phyloP scores from a whole-genome alignment of 2,888 invertebrate species.

The Melieria omissa region DNA sequence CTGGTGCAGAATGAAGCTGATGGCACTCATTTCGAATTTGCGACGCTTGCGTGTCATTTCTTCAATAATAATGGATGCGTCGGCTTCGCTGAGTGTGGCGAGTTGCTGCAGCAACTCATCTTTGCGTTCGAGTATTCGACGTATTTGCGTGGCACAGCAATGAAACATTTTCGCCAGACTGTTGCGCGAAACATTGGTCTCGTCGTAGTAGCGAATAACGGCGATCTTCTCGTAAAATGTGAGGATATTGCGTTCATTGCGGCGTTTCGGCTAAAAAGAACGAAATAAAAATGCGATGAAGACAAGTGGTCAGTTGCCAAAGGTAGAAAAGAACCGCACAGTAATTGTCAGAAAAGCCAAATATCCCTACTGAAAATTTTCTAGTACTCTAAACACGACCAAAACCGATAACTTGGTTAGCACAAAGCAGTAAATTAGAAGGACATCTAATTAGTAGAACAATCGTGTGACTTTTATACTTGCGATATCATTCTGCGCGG shows the following conservation, averaged over 20 bases:
- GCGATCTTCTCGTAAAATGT: conserved; percentile 65
- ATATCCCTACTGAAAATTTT: neutral
- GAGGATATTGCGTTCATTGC: conserved; percentile 61
- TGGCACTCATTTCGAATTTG: conserved; percentile 64
- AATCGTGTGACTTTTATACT: too few species aligned
- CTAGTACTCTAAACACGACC: neutral
- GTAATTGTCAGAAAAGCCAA: too few species aligned
- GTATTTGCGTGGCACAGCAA: conserved; percentile 64
- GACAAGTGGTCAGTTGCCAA: neutral
- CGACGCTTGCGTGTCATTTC: conserved; percentile 63
- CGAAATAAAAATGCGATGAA: neutral
- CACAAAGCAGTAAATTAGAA: neutral
- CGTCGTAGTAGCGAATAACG: conserved; percentile 63
- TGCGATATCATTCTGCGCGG: too few species aligned
- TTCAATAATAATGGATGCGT: conserved; percentile 60
- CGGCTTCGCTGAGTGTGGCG: conserved; percentile 59
- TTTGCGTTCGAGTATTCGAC: conserved; percentile 61
- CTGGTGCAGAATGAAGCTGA: conserved; percentile 61
- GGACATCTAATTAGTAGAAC: too few species aligned
- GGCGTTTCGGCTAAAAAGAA: conserved; percentile 51
- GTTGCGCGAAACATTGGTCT: conserved; percentile 62
- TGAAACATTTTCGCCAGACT: conserved; percentile 64
- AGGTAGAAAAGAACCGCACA: too few species aligned
- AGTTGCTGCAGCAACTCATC: conserved; percentile 59
- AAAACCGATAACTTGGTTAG: neutral